Evolutionary conservation across 2,797 vertebrate genomes (phyloP), one percentile per base, ranked within the genome.

Genomic region (Austrolebias charrua): DNA sequence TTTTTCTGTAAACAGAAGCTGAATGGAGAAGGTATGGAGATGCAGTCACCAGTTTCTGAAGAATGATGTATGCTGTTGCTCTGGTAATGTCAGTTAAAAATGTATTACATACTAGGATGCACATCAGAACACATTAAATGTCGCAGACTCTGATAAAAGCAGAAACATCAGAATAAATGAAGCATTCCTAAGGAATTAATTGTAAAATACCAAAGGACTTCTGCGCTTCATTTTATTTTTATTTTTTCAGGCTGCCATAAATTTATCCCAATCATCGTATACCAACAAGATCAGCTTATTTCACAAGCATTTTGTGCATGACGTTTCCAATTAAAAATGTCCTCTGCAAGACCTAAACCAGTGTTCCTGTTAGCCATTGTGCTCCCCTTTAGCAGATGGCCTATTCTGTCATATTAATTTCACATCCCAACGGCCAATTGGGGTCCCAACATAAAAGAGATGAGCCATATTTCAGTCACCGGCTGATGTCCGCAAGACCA

Each of bases 361-460:
- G 83, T 80, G 69, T 80, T 71, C 50, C 55, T 65, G 63, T 40
- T 67, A 63, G 66, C 73, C 66, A 62, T 46, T 62, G 55, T 64
- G 64, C 14, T 49, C 60, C 47, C 9, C 48, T 57, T 69, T 47
- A 76, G 82, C 85, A 85, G 86, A 82, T 76, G 82, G 79, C 79
- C 74, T 76, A 40, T 75, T 82, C 84, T 87, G 84, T 86, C 86
- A 83, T 82, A 89, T 90, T 90, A 85, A 89, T 89, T 87, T 90
- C 80, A 87, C 84, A 86, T 86, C 86, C 84, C 80, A 80, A 74
- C 76, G 77, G 84, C 78, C 61, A 64, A 80, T 74, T 88, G 87
- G 76, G 77, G 73, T 78, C 69, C 67, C 28, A 58, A 80, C 81
- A 87, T 91, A 86, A 92, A 92, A 86, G 82, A 82, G 82, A 90